phyloP scores from a whole-genome alignment of 2,888 invertebrate species.

The Eucera pruinosa region DNA sequence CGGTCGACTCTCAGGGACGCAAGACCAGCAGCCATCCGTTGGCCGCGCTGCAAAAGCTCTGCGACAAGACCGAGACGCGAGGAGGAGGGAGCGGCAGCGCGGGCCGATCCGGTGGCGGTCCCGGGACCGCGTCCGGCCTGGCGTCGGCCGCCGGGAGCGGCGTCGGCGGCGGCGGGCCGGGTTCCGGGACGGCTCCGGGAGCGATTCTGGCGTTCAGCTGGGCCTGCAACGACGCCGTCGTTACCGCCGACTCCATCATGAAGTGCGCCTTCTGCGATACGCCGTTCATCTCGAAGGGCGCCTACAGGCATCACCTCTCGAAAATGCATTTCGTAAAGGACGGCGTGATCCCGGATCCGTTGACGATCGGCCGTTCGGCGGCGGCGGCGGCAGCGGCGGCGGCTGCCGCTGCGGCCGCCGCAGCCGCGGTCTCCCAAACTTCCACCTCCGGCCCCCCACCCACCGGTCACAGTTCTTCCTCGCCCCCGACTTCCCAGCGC shows the following conservation, averaged over 20 bases:
- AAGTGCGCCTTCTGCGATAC: slow-evolving; percentile 98
- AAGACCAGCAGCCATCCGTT: slow-evolving; percentile 94
- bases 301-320: slow-evolving; percentile 97
- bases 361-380: slow-evolving; percentile 84
- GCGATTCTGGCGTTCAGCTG: slow-evolving; percentile 96
- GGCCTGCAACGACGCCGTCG: slow-evolving; percentile 97
- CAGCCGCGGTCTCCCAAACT: slow-evolving; percentile 84
- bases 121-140: slow-evolving; percentile 83
- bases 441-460: slow-evolving; percentile 75
- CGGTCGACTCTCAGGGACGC: slow-evolving; percentile 87
- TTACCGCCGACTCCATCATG: slow-evolving; percentile 94
- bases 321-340: slow-evolving; percentile 98
- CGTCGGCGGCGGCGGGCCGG: slow-evolving; percentile 75
- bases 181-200: slow-evolving; percentile 89
- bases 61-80: slow-evolving; percentile 96
- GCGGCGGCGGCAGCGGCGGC: slow-evolving; percentile 85
- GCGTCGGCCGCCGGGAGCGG: slow-evolving; percentile 82
- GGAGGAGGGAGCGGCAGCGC: slow-evolving; percentile 84
- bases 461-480: slow-evolving; percentile 76
- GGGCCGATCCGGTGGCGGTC: slow-evolving; percentile 73
- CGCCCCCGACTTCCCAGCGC: slow-evolving; percentile 86
- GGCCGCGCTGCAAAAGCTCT: slow-evolving; percentile 97
- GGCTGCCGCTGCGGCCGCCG: slow-evolving; percentile 72
- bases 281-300: slow-evolving; percentile 98
- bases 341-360: slow-evolving; percentile 92